Conservation (phyloP, 2,797 vertebrate species). For the Parauchenoglanis punctatus region DNA sequence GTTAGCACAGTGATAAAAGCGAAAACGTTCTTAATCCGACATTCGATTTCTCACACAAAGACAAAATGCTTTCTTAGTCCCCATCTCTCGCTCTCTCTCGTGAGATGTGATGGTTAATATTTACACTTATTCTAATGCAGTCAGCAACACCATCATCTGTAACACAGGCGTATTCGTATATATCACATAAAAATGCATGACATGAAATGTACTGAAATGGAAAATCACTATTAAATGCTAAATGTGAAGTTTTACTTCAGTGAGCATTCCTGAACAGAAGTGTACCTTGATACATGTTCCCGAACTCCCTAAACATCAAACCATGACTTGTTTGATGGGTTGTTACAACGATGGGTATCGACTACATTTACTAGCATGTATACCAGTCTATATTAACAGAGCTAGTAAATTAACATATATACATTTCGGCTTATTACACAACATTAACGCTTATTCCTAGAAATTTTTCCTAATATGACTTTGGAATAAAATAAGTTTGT, state of each 20-base stretch:
- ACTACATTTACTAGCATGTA: not conserved
- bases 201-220: not conserved
- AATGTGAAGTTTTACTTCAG: not conserved
- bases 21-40: not conserved
- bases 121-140: not conserved
- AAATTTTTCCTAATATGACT: not conserved
- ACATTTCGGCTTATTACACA: not conserved
- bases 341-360: not conserved
- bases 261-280: not conserved
- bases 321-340: not conserved
- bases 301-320: not conserved
- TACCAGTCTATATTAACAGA: not conserved
- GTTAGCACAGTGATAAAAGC: not conserved
- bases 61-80: not conserved
- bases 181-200: not conserved
- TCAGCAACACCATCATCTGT: not conserved
- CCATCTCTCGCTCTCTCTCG: not conserved
- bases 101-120: not conserved
- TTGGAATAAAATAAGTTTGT: not conserved
- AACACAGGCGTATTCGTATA: not conserved
- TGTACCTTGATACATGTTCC: not conserved
- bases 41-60: not conserved
- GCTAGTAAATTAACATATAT: not conserved
- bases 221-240: not conserved
- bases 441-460: not conserved